Evolutionary conservation across 2,113 vertebrate genomes (phyloP).

Genomic region (Microtus ochrogaster): DNA sequence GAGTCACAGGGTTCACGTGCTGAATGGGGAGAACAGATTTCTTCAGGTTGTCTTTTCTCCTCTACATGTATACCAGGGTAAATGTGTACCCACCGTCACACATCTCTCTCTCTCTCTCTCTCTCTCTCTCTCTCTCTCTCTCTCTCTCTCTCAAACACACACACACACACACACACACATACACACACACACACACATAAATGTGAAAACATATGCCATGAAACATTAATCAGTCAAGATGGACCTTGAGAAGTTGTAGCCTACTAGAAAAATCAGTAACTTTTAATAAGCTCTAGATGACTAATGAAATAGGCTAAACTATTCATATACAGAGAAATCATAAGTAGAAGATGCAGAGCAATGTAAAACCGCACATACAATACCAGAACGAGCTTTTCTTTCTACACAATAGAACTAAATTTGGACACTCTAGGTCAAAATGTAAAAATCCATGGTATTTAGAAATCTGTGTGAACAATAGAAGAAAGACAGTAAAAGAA

Average conservation of each 20-base stretch:
- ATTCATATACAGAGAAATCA: background rate
- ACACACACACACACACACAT: background rate
- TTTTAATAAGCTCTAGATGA: background rate
- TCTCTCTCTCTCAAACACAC: background rate
- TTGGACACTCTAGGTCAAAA: background rate
- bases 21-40: background rate
- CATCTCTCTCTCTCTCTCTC: too few relatives aligned
- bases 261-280: constrained; percentile 17
- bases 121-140: too few relatives aligned
- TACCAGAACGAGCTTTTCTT: background rate
- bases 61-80: background rate
- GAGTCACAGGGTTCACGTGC: background rate
- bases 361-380: background rate
- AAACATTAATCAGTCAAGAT: background rate
- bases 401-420: background rate
- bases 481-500: background rate
- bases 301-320: background rate
- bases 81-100: background rate
- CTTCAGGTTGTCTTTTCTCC: background rate
- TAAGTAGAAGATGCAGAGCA: background rate
- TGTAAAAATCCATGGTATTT: background rate
- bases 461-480: constrained; percentile 12
- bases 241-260: background rate
- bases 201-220: background rate
- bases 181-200: background rate